Percentiles rank a stretch among this genome's conserved stretches.
phyloP scores from a whole-genome alignment of 2,113 vertebrate genomes.

The Pavo muticus region DNA sequence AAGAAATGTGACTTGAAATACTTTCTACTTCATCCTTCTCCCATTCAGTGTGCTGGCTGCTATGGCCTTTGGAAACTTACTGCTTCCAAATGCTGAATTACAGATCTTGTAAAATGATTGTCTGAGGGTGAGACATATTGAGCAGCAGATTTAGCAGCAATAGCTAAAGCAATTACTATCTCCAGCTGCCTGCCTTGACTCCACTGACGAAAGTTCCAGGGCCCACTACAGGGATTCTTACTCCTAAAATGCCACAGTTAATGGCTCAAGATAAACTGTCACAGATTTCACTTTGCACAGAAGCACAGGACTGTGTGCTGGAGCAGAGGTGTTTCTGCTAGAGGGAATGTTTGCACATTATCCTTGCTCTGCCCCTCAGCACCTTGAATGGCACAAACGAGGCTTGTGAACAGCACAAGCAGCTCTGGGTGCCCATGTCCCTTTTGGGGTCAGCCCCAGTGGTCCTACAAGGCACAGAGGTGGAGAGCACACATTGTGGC shows the following conservation, averaged over 20 bases:
- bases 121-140: neutral
- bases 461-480: neutral
- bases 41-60: neutral
- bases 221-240: neutral
- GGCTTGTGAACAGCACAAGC: neutral
- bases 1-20: constrained; percentile 25
- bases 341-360: constrained; percentile 27
- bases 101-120: constrained; percentile 33
- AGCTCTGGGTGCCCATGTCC: neutral
- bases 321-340: constrained; percentile 48
- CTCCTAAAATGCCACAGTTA: constrained; percentile 7
- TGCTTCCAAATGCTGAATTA: neutral
- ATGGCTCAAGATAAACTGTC: constrained; percentile 33
- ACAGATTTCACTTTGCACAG: neutral
- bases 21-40: constrained; percentile 17
- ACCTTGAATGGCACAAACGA: neutral
- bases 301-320: neutral
- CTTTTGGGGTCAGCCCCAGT: neutral
- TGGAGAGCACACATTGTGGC: neutral
- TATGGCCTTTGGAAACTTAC: neutral
- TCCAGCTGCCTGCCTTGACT: constrained; percentile 41
- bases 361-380: neutral
- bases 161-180: constrained; percentile 13
- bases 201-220: constrained; percentile 21
- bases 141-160: neutral